These are phyloP conservation scores for Rhineura floridana DNA, from an alignment of 2,113 vertebrate species.

Conservation along the genomic window DNA sequence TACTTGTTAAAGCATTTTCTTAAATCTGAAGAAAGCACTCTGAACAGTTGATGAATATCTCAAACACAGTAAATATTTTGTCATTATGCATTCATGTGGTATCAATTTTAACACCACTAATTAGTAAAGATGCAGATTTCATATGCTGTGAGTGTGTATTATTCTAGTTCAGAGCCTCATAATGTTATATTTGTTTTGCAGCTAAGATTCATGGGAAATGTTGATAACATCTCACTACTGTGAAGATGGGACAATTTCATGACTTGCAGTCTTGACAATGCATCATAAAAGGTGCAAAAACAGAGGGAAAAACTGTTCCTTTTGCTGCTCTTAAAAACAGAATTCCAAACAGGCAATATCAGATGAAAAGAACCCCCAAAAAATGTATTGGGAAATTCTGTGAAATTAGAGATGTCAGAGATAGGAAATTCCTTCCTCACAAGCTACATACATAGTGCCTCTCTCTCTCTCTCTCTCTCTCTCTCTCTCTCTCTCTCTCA, in stretches of 20 bases:
- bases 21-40: conserved; percentile 10
- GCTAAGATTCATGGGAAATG: conserved; percentile 18
- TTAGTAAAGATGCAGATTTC: conserved; percentile 44
- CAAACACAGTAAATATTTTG: conserved; percentile 28
- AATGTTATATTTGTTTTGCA: conserved; percentile 33
- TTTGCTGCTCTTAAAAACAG: conserved; percentile 29
- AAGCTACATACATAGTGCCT: neutral
- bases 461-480: no score
- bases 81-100: conserved; percentile 54
- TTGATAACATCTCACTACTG: conserved; percentile 18
- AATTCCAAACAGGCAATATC: conserved; percentile 17
- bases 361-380: conserved; percentile 27
- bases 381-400: neutral
- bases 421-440: conserved; percentile 26
- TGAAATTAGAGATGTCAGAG: conserved; percentile 18
- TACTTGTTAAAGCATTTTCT: conserved; percentile 22
- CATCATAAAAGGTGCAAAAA: conserved; percentile 34
- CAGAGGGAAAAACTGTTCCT: conserved; percentile 35
- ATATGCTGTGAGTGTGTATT: conserved; percentile 39
- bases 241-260: conserved; percentile 38
- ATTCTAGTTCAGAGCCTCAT: conserved; percentile 43
- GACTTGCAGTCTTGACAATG: neutral
- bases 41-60: conserved; percentile 49
- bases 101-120: conserved; percentile 53
- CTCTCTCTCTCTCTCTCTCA: no score